Conservation (phyloP, 2,888 invertebrate genomes). For the Cheiracanthium punctorium region DNA sequence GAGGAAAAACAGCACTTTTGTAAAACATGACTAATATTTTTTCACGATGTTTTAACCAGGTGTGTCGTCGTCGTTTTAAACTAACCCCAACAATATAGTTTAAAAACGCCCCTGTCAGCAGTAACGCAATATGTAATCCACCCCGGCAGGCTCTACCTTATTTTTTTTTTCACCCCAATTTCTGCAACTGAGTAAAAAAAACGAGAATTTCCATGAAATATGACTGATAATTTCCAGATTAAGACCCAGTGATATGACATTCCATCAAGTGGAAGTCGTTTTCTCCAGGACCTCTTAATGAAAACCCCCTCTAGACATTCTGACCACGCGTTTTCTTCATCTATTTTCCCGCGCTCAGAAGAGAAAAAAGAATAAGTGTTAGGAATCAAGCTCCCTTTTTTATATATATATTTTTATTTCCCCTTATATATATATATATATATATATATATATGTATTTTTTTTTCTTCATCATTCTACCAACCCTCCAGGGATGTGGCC, state of each 20-base stretch:
- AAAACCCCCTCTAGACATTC: slow-evolving; percentile 46
- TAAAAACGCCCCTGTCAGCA: too few species aligned
- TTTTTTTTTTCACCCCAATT: too few species aligned
- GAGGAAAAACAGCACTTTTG: too few species aligned
- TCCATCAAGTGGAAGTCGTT: slow-evolving; percentile 65
- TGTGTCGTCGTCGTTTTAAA: too few species aligned
- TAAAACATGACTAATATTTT: too few species aligned
- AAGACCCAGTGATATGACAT: slow-evolving; percentile 56
- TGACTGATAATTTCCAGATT: slow-evolving; percentile 68
- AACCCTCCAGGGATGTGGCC: not conserved
- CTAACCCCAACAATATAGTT: too few species aligned
- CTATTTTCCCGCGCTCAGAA: slow-evolving; percentile 25
- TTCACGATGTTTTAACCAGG: too few species aligned
- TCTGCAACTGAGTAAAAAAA: slow-evolving; percentile 45
- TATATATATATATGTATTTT: too few species aligned
- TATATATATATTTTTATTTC: slow-evolving; percentile 40
- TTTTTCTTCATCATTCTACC: slow-evolving; percentile 25
- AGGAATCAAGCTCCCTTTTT: not conserved
- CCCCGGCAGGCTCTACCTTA: slow-evolving; percentile 36
- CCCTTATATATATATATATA: too few species aligned
- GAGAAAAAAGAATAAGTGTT: slow-evolving; percentile 1
- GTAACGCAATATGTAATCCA: slow-evolving; percentile 1
- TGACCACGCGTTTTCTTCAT: slow-evolving; percentile 54
- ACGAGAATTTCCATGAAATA: slow-evolving; percentile 62
- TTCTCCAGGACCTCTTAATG: slow-evolving; percentile 42